A percentile compares a stretch with the other conserved stretches of the same genome.
Conservation (phyloP, 1,140 invertebrate species). For the Drosophila ercepeae region DNA sequence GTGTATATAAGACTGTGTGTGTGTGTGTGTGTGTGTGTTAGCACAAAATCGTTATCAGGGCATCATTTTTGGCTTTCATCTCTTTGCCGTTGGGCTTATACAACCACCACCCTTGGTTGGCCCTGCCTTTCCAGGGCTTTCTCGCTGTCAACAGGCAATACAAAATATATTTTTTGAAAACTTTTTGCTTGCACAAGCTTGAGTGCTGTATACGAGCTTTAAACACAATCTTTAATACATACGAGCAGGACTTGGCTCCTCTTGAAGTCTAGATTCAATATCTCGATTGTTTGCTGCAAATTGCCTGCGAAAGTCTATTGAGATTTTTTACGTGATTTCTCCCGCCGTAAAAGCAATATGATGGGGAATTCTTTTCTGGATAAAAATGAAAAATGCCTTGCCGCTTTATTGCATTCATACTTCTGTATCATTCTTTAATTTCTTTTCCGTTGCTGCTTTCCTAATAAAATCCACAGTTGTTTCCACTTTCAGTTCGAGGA, state of each 20-base stretch:
- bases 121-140: not conserved
- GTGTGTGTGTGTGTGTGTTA: conserved; percentile 13
- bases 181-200: conserved; percentile 38
- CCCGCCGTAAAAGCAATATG: not conserved
- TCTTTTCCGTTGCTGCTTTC: conserved; percentile 4
- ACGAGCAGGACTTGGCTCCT: not conserved
- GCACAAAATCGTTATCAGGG: conserved; percentile 36
- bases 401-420: conserved; percentile 28
- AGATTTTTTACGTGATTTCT: conserved; percentile 26
- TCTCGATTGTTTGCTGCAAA: conserved; percentile 23
- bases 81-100: conserved; percentile 28
- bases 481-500: conserved; percentile 1
- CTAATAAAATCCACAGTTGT: conserved; percentile 16
- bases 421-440: conserved; percentile 41
- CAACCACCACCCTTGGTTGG: not conserved
- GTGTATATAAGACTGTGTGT: not conserved
- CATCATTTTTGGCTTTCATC: conserved; percentile 49
- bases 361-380: conserved; percentile 36
- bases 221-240: not conserved
- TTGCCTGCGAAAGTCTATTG: conserved; percentile 45
- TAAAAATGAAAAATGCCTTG: conserved; percentile 18
- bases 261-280: conserved; percentile 20
- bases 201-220: conserved; percentile 28
- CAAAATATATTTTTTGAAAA: conserved; percentile 40
- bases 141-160: conserved; percentile 19